Percentiles rank a stretch among this genome's conserved stretches.
phyloP scores from a whole-genome alignment of 1,140 invertebrate species.

The Leucophenga varia region DNA sequence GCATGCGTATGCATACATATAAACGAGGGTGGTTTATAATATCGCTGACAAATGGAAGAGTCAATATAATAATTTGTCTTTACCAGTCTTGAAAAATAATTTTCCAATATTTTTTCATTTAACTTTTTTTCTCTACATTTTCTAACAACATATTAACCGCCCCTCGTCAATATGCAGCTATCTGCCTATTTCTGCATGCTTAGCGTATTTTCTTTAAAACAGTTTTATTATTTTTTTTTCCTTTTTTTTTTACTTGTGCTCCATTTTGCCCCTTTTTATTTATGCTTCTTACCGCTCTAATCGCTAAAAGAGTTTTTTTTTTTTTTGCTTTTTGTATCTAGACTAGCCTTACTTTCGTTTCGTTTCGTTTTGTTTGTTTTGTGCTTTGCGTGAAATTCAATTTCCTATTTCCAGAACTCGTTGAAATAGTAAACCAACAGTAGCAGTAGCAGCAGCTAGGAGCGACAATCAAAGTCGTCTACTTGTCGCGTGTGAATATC shows the following conservation, averaged over 20 bases:
- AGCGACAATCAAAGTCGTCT: too few species aligned
- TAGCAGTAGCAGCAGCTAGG: background rate
- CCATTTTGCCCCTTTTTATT: background rate
- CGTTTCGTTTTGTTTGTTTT: slow-evolving; percentile 38
- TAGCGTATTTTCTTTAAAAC: slow-evolving; percentile 48
- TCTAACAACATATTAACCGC: too few species aligned
- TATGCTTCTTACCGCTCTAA: too few species aligned
- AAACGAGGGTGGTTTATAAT: too few species aligned
- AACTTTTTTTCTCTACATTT: too few species aligned
- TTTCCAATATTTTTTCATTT: too few species aligned
- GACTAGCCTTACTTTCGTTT: slow-evolving; percentile 16
- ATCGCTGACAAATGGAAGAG: too few species aligned
- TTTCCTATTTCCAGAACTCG: slow-evolving; percentile 43
- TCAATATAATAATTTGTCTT: too few species aligned
- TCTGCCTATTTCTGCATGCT: slow-evolving; percentile 8
- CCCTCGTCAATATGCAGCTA: too few species aligned
- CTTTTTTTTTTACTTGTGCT: background rate
- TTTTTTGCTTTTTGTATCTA: too few species aligned
- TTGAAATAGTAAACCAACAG: slow-evolving; percentile 11
- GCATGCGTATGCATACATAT: slow-evolving; percentile 39
- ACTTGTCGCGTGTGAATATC: slow-evolving; percentile 25
- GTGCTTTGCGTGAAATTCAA: slow-evolving; percentile 46
- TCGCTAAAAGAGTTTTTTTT: too few species aligned
- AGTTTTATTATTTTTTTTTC: slow-evolving; percentile 43
- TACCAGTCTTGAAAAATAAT: too few species aligned